These are phyloP conservation scores for Halocynthia roretzi DNA, from an alignment of 23 tunicate genomes.

Conservation along the genomic window DNA sequence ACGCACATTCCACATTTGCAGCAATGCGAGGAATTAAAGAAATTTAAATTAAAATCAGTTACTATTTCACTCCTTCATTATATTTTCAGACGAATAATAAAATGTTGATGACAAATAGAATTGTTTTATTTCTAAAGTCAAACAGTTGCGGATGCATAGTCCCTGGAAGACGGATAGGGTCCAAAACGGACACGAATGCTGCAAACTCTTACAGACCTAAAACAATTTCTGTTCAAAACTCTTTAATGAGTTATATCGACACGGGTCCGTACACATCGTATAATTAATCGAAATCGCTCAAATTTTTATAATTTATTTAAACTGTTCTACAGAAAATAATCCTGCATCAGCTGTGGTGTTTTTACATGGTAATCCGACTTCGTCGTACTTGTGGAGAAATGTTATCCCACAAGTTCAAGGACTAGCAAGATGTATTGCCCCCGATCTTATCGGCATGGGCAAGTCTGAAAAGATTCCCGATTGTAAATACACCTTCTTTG, in stretches of 20 bases:
- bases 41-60: no score
- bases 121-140: no score
- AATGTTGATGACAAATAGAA: no score
- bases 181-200: no score
- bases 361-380: slow-evolving; percentile 26
- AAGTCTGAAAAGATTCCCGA: slow-evolving; percentile 12
- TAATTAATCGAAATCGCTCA: not conserved
- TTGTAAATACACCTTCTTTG: slow-evolving; percentile 5
- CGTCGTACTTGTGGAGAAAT: slow-evolving; percentile 13
- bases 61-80: no score
- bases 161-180: no score
- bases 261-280: slow-evolving; percentile 11
- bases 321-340: not conserved
- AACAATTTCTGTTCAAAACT: not conserved
- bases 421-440: slow-evolving; percentile 19
- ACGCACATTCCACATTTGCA: no score
- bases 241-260: slow-evolving; percentile 14
- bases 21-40: no score
- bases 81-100: no score
- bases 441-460: slow-evolving; percentile 30
- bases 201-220: no score
- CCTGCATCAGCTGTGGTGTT: not conserved
- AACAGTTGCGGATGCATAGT: no score
- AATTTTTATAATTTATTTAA: not conserved
- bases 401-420: not conserved